Evolutionary conservation across 2,113 vertebrate species (phyloP), one percentile per base, ranked within the genome.

Genomic region (Cyanocitta stelleri): DNA sequence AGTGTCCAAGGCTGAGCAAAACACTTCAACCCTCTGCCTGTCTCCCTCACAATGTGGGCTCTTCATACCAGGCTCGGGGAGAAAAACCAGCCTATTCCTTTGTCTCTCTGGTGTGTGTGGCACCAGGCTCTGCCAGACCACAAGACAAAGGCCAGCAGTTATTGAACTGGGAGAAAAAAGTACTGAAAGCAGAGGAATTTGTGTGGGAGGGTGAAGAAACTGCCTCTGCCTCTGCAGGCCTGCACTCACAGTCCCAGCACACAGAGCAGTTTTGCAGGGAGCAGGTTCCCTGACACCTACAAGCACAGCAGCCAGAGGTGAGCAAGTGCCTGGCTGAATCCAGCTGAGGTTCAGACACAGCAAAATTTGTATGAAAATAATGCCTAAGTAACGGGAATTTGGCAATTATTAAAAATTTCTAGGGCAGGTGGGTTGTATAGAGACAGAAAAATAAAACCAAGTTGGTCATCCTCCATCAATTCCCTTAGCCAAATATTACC

Each of bases 111-210:
- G 33, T 54, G 62, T 85, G 58, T 44, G 35, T 72, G 85, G 94
- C 52, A 7, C 93, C 88, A 95, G 82, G 88, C 90, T 95, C 82
- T 90, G 90, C 88, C 93, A 93, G 85, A 93, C 74, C 82, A 43
- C 0, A 3, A 82, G 90, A 91, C 92, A 91, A 89, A 93, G 4
- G 24, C 64, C 4, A 2, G n/a, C 7, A 0, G 85, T 92, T 88
- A 90, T 43, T 90, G 90, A 92, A 87, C 46, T 59, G 39, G 19
- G 52, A 78, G 29, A 61, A 68, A 89, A 82, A 86, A 58, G 52
- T 39, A 59, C 59, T 54, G 76, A 72, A 88, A 94, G 71, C n/a
- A 67, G 43, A 87, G 90, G 81, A 95, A 89, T 94, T 94, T 58
- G 39, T 33, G 66, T 91, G 56, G 88, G 82, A 91, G 77, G 63